Base-by-base conservation (phyloP, 2,888 invertebrate genomes). In the Hypsopygia costalis region DNA sequence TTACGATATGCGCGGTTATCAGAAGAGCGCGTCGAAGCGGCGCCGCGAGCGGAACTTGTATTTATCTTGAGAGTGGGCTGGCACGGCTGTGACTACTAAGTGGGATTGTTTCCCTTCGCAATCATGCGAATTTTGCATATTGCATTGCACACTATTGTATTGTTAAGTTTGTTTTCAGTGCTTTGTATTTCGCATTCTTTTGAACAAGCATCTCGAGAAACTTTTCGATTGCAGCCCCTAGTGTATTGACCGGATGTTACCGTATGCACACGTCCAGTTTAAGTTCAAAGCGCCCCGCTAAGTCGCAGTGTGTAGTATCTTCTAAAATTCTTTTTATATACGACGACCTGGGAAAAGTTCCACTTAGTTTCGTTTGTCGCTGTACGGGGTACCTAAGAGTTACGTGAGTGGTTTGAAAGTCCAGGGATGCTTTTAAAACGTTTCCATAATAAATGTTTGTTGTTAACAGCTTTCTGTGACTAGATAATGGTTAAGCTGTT, bases 1-100 rank as follows among this genome's bases (percentile, higher is more conserved):
- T 79, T 79, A 77, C 76, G 81, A 80, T 78, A 78, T 73, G 77
- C 73, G 69, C 68, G 73, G 79, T 82, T 82, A 83, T 82, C 81
- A 76, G 75, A 62, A 73, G 69, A 65, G 69, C 62, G 64, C 66
- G 69, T 62, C 64, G 69, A 63, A 64, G 65, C 58, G 64, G 55
- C 53, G 49, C 52, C 54, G 56, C 51, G 44, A 48, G 60, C 58
- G 63, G 62, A 61, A 58, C 60, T 62, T 55, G 62, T 73, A 64
- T 70, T 77, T 72, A 70, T 71, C 62, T 73, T 61, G 64, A 52
- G 49, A 51, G 66, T 55, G 62, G 58, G 61, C 62, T 65, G 62
- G 63, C 4, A 16, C 16, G 16, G 3, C 63, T 57, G 34, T 34
- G 38, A 32, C 43, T 44, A 44, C 34, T 39, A 33, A 46, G 36